phyloP scores from a whole-genome alignment of 2,888 invertebrate species.

The Lobophora halterata region DNA sequence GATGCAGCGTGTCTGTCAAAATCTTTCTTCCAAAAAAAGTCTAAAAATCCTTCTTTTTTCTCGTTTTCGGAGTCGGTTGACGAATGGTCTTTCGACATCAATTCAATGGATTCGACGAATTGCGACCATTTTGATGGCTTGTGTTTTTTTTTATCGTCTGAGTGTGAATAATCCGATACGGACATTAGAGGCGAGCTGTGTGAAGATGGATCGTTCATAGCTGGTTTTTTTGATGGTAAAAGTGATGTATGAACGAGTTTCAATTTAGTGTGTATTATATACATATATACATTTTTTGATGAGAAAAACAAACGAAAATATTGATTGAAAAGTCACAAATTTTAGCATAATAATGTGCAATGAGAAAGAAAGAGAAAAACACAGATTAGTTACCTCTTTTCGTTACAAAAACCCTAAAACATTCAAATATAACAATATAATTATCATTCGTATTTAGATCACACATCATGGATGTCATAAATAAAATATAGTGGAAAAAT shows the following conservation, averaged over 20 bases:
- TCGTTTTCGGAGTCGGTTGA: conserved; percentile 45
- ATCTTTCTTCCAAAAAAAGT: conserved; percentile 50
- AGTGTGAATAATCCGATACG: conserved; percentile 51
- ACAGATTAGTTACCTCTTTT: conserved; percentile 23
- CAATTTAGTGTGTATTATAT: too few relatives aligned
- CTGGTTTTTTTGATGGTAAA: too few relatives aligned
- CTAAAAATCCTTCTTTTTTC: conserved; percentile 44
- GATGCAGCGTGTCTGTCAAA: conserved; percentile 19
- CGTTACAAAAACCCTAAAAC: conserved; percentile 5
- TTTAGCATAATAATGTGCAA: conserved; percentile 9
- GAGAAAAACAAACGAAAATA: too few relatives aligned
- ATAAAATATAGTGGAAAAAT: too few relatives aligned
- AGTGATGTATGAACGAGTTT: too few relatives aligned
- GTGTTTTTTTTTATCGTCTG: conserved; percentile 20
- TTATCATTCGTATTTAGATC: too few relatives aligned
- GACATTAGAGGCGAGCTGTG: conserved; percentile 52
- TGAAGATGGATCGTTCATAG: conserved; percentile 34
- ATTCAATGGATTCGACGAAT: conserved; percentile 56
- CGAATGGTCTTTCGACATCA: conserved; percentile 41
- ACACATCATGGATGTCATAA: too few relatives aligned
- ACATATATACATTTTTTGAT: too few relatives aligned
- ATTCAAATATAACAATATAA: conserved; percentile 1
- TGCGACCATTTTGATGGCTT: conserved; percentile 53
- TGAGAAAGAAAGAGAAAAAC: conserved; percentile 5
- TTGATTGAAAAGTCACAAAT: conserved; percentile 6